Evolutionary conservation across 2,888 invertebrate species (phyloP).

Genomic region (Anarsia innoxiella): DNA sequence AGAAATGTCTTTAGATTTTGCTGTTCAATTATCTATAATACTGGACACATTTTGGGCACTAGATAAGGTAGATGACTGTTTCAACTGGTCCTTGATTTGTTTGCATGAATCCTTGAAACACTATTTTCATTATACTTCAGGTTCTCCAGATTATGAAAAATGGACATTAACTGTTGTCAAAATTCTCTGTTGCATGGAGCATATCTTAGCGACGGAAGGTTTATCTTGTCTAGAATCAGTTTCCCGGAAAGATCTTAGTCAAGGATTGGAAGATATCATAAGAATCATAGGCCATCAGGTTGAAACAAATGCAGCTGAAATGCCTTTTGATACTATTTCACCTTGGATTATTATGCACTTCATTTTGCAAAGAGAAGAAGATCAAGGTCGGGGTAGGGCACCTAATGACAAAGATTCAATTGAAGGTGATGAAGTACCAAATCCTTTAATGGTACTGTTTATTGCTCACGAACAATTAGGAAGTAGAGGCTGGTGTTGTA

Average conservation of each 20-base stretch:
- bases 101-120: constrained; percentile 83
- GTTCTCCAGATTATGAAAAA: constrained; percentile 58
- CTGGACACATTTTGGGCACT: constrained; percentile 80
- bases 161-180: constrained; percentile 64
- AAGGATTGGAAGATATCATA: constrained; percentile 83
- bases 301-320: constrained; percentile 80
- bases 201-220: constrained; percentile 57
- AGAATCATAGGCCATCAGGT: constrained; percentile 86
- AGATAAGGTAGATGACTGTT: constrained; percentile 77
- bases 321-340: constrained; percentile 81
- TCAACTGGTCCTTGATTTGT: constrained; percentile 85
- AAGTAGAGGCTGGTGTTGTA: constrained; percentile 83
- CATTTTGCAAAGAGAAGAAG: constrained; percentile 83
- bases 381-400: constrained; percentile 76
- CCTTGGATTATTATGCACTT: constrained; percentile 92
- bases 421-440: constrained; percentile 77
- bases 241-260: constrained; percentile 75
- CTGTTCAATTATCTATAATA: constrained; percentile 76
- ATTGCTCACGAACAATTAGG: constrained; percentile 91
- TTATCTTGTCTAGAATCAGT: constrained; percentile 69
- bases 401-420: constrained; percentile 51
- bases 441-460: constrained; percentile 85
- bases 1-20: constrained; percentile 70
- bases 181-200: constrained; percentile 62
- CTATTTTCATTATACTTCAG: constrained; percentile 68